Evolutionary conservation across 2,113 vertebrate genomes (phyloP).

Genomic region (Silurus meridionalis): DNA sequence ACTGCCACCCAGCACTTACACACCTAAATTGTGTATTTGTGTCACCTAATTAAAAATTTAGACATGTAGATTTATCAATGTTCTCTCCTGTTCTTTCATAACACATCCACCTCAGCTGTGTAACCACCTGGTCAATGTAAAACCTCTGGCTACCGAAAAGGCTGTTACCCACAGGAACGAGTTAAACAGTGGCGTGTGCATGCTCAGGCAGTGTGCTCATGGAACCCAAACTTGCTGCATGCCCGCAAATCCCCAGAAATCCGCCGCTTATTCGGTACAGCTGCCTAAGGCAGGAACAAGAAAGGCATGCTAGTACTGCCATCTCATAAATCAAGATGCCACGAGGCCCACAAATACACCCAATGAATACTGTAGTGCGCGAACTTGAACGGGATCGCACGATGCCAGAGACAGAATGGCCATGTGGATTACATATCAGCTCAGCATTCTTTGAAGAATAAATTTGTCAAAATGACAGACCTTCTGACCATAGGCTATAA

Average conservation of each 20-base stretch:
- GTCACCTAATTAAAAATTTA: background rate
- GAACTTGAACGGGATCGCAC: slow-evolving; percentile 1
- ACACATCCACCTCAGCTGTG: background rate
- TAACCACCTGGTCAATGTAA: background rate
- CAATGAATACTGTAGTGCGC: slow-evolving; percentile 25
- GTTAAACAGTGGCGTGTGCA: background rate
- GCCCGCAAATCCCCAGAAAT: slow-evolving; percentile 53
- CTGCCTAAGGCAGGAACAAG: slow-evolving; percentile 40
- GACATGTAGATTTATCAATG: background rate
- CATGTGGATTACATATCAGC: slow-evolving; percentile 3
- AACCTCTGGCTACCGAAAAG: background rate
- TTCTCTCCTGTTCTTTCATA: background rate
- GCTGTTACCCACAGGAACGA: slow-evolving; percentile 14
- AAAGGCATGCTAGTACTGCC: slow-evolving; percentile 47
- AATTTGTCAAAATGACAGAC: background rate
- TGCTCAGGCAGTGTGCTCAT: slow-evolving; percentile 50
- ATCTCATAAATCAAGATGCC: slow-evolving; percentile 55
- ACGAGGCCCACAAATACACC: slow-evolving; percentile 25
- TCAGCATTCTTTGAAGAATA: slow-evolving; percentile 12
- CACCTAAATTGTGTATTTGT: background rate
- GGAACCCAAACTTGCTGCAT: slow-evolving; percentile 38
- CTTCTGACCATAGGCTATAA: background rate
- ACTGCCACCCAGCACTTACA: background rate
- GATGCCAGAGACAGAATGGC: slow-evolving; percentile 2
- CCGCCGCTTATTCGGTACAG: slow-evolving; percentile 51